Percentiles rank a stretch among this genome's conserved stretches.
Conservation (phyloP, 2,888 invertebrate species). For the Rotaria magnacalcarata region DNA sequence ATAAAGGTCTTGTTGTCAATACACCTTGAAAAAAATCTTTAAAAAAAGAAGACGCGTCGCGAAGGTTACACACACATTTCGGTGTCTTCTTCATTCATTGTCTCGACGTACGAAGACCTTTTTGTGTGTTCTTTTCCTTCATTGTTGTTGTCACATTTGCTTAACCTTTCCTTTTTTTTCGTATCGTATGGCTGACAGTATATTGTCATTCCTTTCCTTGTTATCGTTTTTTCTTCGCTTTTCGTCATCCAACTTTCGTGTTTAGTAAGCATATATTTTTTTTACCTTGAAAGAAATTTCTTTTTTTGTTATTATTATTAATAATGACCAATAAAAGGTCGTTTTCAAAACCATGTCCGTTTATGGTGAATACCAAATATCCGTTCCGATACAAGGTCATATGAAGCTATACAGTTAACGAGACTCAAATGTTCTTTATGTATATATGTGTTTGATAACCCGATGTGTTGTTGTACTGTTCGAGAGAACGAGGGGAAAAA, state of each 20-base stretch:
- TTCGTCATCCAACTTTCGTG: neutral
- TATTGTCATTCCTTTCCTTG: slow-evolving; percentile 22
- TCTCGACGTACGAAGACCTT: slow-evolving; percentile 1
- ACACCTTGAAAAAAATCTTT: slow-evolving; percentile 1
- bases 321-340: slow-evolving; percentile 11
- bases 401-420: slow-evolving; percentile 27
- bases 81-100: slow-evolving; percentile 25
- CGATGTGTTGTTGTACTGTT: neutral
- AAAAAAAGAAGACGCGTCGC: slow-evolving; percentile 1
- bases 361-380: slow-evolving; percentile 29
- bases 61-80: slow-evolving; percentile 18
- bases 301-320: neutral
- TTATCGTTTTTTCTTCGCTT: neutral
- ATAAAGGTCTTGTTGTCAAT: slow-evolving; percentile 26
- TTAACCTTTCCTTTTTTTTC: slow-evolving; percentile 25
- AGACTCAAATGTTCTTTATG: slow-evolving; percentile 17
- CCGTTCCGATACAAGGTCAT: slow-evolving; percentile 29
- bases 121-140: slow-evolving; percentile 22
- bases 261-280: slow-evolving; percentile 11
- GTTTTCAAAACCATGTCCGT: slow-evolving; percentile 3
- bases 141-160: slow-evolving; percentile 26
- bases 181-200: neutral
- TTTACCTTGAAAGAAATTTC: neutral
- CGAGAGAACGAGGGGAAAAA: neutral
- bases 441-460: neutral